Base-by-base conservation (phyloP, 2,888 invertebrate species). In the Aquatica leii region DNA sequence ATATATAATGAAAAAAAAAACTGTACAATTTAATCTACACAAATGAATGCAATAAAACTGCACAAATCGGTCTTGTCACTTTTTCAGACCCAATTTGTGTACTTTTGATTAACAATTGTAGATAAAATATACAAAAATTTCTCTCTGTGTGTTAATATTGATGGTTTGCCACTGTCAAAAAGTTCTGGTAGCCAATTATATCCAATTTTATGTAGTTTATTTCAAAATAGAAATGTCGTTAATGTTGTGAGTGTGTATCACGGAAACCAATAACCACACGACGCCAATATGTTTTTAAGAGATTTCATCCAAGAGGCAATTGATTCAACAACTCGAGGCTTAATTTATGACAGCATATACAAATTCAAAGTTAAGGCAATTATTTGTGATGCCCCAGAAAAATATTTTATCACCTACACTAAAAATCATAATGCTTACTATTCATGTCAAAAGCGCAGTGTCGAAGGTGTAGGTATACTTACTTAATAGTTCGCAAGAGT, bases 391-490 rank as follows among this genome's bases (percentile, higher is more conserved):
- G 41, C 41, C 9, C 41, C 41, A 6, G 41, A 14, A 3, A 43
- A 43, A 17, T 43, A 14, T 3, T 43, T 43, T 17, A 43, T 43
- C 8, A 43, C 8, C 1, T 15, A 9, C 15, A 43, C 9, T 17
- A 43, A 40, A 43, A 17, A 17, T 43, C 41, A 43, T 9, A 17
- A 8, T 43, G 41, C 15, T 3, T 40, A 40, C 14, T 17, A 52
- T 14, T 59, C 59, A 18, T 64, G 56, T 37, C 15, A 12, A 8
- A 65, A 60, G 48, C 17, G 51, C 34, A 48, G 51, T 49, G 49
- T 31, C 15, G 59, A 59, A 21, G 59, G 53, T 40, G n/a, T n/a
- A n/a, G n/a, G n/a, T n/a, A n/a, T n/a, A n/a, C n/a, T n/a, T n/a
- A n/a, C n/a, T n/a, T n/a, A n/a, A n/a, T n/a, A n/a, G n/a, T n/a